Evolutionary conservation across 2,888 invertebrate genomes (phyloP).

Genomic region (Macropis europaea): DNA sequence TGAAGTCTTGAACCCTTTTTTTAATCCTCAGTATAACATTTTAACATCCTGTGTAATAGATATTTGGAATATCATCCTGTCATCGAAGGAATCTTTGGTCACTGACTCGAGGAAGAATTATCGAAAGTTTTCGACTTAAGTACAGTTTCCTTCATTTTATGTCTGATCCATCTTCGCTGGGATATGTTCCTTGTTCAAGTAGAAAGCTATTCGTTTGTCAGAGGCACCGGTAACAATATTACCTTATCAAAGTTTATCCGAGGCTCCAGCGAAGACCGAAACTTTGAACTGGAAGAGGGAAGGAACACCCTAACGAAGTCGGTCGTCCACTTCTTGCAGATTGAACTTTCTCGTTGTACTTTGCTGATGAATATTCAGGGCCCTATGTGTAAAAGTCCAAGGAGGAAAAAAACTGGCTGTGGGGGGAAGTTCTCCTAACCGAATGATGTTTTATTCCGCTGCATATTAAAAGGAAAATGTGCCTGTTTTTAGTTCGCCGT

Average conservation of each 20-base stretch:
- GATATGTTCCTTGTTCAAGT: conserved; percentile 18
- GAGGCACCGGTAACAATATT: conserved; percentile 55
- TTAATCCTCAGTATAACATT: no score
- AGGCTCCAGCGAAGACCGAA: conserved; percentile 35
- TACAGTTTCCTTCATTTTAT: conserved; percentile 28
- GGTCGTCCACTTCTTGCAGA: conserved; percentile 53
- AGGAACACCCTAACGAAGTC: conserved; percentile 52
- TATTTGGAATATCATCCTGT: no score
- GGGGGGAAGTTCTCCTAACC: conserved; percentile 34
- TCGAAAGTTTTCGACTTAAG: conserved; percentile 29
- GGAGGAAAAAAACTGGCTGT: conserved; percentile 8
- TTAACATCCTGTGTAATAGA: no score
- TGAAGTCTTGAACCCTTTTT: no score
- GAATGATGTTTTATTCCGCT: conserved; percentile 40
- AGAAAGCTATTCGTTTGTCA: conserved; percentile 43
- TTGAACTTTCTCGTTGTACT: conserved; percentile 52
- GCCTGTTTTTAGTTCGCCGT: neutral
- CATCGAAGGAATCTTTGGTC: neutral
- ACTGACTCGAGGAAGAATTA: neutral
- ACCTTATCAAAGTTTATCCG: conserved; percentile 55
- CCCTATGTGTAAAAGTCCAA: conserved; percentile 40
- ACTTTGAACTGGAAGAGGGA: conserved; percentile 42
- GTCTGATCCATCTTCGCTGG: conserved; percentile 28
- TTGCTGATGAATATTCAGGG: conserved; percentile 59
- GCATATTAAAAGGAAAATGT: conserved; percentile 36